These are phyloP conservation scores for Drosophila lacteicornis DNA, from an alignment of 1,140 invertebrate species.

Conservation along the genomic window DNA sequence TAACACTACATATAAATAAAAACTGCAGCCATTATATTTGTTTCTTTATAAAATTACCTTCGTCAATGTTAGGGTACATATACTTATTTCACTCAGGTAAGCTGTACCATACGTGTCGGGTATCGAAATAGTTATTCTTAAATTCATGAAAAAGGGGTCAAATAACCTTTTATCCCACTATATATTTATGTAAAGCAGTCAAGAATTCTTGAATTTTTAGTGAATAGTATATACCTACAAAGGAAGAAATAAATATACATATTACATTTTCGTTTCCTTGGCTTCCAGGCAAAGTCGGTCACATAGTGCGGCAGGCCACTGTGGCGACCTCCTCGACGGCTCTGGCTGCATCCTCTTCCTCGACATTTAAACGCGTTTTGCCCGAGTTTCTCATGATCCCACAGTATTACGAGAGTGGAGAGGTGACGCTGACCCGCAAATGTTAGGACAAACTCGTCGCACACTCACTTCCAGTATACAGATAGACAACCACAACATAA, in stretches of 20 bases:
- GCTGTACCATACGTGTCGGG: no score
- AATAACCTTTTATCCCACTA: no score
- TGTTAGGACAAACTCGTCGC: conserved; percentile 38
- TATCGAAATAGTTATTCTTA: no score
- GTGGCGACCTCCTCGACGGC: conserved; percentile 30
- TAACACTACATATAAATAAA: no score
- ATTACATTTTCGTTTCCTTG: not conserved
- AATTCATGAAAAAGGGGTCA: no score
- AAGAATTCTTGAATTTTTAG: not conserved
- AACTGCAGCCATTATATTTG: no score
- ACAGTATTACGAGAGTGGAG: conserved; percentile 79
- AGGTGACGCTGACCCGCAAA: conserved; percentile 72
- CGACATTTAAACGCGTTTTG: conserved; percentile 48
- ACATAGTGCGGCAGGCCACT: conserved; percentile 71
- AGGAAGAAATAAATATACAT: not conserved
- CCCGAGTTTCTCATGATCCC: conserved; percentile 78
- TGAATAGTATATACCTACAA: not conserved
- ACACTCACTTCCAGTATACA: conserved; percentile 15
- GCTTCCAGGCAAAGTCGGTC: conserved; percentile 71
- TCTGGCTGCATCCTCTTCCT: conserved; percentile 40
- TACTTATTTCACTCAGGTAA: no score
- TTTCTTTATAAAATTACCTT: no score
- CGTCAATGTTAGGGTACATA: no score
- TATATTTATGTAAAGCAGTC: no score
- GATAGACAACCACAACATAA: conserved; percentile 10